Evolutionary conservation across 92 coral and sea anemone species (phyloP).

Genomic region (Porites evermanni): DNA sequence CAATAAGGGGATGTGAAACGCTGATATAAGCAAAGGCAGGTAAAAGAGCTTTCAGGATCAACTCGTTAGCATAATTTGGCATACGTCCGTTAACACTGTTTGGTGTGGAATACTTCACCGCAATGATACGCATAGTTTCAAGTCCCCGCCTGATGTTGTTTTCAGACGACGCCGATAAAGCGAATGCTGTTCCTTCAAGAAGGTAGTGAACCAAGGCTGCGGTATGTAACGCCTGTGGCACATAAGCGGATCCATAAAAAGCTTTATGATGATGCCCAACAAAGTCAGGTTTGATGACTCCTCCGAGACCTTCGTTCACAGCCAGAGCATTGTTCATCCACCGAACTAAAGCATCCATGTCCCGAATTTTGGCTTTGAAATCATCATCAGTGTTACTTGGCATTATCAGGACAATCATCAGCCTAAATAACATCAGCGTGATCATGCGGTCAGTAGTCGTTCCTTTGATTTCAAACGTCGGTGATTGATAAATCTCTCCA

Average conservation of each 20-base stretch:
- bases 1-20: slow-evolving; percentile 10
- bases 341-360: slow-evolving; percentile 56
- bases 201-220: slow-evolving; percentile 64
- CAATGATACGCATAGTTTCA: slow-evolving; percentile 48
- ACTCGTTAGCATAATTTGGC: slow-evolving; percentile 41
- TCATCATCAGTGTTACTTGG: slow-evolving; percentile 37
- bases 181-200: slow-evolving; percentile 59
- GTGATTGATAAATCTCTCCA: slow-evolving; percentile 63
- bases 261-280: slow-evolving; percentile 68
- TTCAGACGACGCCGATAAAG: slow-evolving; percentile 7
- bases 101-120: slow-evolving; percentile 75
- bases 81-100: slow-evolving; percentile 64
- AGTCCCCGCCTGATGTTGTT: slow-evolving; percentile 66
- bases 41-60: slow-evolving; percentile 21
- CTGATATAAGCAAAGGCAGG: slow-evolving; percentile 71
- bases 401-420: slow-evolving; percentile 64
- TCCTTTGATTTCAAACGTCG: slow-evolving; percentile 39
- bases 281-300: slow-evolving; percentile 80
- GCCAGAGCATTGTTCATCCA: slow-evolving; percentile 68
- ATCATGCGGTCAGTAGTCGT: slow-evolving; percentile 82
- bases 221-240: slow-evolving; percentile 66
- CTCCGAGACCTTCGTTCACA: slow-evolving; percentile 70
- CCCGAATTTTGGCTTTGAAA: slow-evolving; percentile 53
- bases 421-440: slow-evolving; percentile 68
- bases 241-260: slow-evolving; percentile 58